Conservation (phyloP, 2,797 vertebrate genomes). For the Microctenopoma stevenorrisi region DNA sequence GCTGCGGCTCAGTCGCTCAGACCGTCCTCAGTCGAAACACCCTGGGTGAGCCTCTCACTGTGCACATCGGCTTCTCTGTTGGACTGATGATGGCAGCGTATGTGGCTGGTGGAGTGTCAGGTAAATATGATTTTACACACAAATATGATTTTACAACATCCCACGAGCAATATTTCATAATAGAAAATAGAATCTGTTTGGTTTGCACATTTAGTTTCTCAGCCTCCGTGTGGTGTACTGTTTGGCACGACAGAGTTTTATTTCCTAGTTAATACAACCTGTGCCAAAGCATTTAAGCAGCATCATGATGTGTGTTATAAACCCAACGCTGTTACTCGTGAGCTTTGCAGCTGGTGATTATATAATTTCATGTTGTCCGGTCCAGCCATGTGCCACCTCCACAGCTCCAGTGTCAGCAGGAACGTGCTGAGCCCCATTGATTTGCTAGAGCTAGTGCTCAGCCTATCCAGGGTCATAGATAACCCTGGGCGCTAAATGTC, state of each 20-base stretch:
- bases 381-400: slow-evolving; percentile 51
- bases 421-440: slow-evolving; percentile 75
- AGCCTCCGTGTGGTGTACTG: slow-evolving; percentile 15
- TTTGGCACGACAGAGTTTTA: slow-evolving; percentile 13
- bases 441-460: slow-evolving; percentile 57
- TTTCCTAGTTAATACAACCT: slow-evolving; percentile 21
- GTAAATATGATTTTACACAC: slow-evolving; percentile 76
- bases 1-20: slow-evolving; percentile 92
- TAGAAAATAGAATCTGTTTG: background rate
- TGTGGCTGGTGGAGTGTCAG: slow-evolving; percentile 91
- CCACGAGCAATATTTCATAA: background rate
- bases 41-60: slow-evolving; percentile 85
- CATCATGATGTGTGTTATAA: slow-evolving; percentile 21
- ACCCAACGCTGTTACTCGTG: slow-evolving; percentile 35
- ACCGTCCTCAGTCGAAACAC: slow-evolving; percentile 89
- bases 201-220: slow-evolving; percentile 18
- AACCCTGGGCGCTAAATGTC: slow-evolving; percentile 76
- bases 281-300: slow-evolving; percentile 25
- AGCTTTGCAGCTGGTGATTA: slow-evolving; percentile 32
- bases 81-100: slow-evolving; percentile 91
- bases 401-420: slow-evolving; percentile 40
- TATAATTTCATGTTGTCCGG: slow-evolving; percentile 47
- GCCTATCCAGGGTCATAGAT: slow-evolving; percentile 74
- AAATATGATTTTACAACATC: background rate
- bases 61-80: slow-evolving; percentile 90